A percentile compares a stretch with the other conserved stretches of the same genome.
phyloP scores from a whole-genome alignment of 1,140 invertebrate species.

The Euwallacea fornicatus region DNA sequence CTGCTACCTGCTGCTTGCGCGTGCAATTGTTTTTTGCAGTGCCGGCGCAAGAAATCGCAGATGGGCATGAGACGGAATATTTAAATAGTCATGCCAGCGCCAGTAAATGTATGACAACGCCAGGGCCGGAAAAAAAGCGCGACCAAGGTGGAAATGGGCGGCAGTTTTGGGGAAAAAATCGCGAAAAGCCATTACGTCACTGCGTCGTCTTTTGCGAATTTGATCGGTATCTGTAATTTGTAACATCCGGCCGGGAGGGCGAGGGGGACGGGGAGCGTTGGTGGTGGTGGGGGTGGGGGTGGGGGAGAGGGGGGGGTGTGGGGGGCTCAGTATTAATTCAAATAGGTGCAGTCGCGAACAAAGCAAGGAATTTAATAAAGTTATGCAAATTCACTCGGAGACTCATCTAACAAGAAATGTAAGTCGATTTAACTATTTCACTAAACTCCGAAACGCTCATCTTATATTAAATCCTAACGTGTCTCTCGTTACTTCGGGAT shows the following conservation, averaged over 20 bases:
- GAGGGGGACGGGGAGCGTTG: too few relatives aligned
- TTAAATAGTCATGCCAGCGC: slow-evolving; percentile 14
- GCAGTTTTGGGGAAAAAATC: too few relatives aligned
- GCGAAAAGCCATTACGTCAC: too few relatives aligned
- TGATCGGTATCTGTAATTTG: neutral
- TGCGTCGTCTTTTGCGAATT: neutral
- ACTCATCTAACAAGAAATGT: neutral
- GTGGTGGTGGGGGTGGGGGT: too few relatives aligned
- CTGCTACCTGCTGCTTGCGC: slow-evolving; percentile 52
- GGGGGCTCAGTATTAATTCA: too few relatives aligned
- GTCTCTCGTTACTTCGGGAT: slow-evolving; percentile 28
- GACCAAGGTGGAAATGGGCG: too few relatives aligned
- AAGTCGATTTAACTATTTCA: slow-evolving; percentile 19
- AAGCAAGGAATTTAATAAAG: too few relatives aligned
- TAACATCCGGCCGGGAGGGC: neutral
- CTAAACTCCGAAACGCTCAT: slow-evolving; percentile 18
- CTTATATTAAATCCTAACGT: slow-evolving; percentile 33
- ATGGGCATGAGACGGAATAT: slow-evolving; percentile 22
- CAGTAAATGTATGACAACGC: neutral
- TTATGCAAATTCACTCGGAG: too few relatives aligned
- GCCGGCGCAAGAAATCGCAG: slow-evolving; percentile 29
- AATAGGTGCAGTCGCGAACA: too few relatives aligned
- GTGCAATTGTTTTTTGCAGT: slow-evolving; percentile 29
- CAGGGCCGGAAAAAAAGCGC: neutral
- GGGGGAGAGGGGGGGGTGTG: too few relatives aligned